Evolutionary conservation across 1,140 invertebrate species (phyloP).

Genomic region (Penaeus indicus): DNA sequence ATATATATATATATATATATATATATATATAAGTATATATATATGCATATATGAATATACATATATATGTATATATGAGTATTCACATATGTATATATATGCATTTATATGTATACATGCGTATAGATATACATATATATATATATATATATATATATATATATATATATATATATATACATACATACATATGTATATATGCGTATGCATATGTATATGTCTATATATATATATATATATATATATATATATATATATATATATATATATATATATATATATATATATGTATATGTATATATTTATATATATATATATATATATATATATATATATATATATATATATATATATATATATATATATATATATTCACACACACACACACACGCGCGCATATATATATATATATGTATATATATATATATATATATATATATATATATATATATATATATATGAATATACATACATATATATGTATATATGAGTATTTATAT

Average conservation of each 20-base stretch:
- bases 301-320: neutral
- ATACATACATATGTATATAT: neutral
- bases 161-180: too few relatives aligned
- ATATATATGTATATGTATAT: neutral
- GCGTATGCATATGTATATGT: neutral
- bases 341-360: constrained; percentile 30
- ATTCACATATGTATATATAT: neutral
- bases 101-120: neutral
- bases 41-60: too few relatives aligned
- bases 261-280: constrained; percentile 23
- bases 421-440: constrained; percentile 22
- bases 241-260: constrained; percentile 21
- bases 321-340: constrained; percentile 26
- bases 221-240: constrained; percentile 22
- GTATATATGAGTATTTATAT: constrained; percentile 12
- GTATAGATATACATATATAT: neutral
- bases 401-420: constrained; percentile 13
- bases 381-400: neutral
- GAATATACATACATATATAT: neutral
- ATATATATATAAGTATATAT: too few relatives aligned
- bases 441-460: neutral
- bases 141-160: too few relatives aligned
- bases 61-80: neutral
- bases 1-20: too few relatives aligned
- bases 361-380: constrained; percentile 3